Percentiles rank a stretch among this genome's conserved stretches.
Conservation (phyloP, 2,797 vertebrate species). For the Enteromius trimaculatus region DNA sequence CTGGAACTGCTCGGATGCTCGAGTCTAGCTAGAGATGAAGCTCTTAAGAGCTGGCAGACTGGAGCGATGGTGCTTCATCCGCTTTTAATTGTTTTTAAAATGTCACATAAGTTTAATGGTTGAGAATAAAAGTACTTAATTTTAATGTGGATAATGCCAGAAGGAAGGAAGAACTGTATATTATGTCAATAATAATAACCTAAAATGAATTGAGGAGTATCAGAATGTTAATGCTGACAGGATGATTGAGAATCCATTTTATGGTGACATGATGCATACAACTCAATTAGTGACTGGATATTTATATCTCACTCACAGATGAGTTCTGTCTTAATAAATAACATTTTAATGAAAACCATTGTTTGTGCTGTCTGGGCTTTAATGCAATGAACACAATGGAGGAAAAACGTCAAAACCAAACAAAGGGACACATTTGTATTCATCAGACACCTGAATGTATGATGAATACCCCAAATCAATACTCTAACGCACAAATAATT, state of each 20-base stretch:
- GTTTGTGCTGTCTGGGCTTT: not conserved
- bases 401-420: conserved; percentile 10
- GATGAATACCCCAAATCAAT: conserved; percentile 13
- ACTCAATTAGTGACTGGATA: conserved; percentile 16
- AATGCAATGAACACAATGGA: not conserved
- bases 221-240: too few species aligned
- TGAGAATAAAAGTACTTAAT: not conserved
- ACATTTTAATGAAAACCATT: not conserved
- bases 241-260: not conserved
- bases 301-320: not conserved
- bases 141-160: not conserved
- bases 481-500: conserved; percentile 21
- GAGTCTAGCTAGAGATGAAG: not conserved
- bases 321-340: not conserved
- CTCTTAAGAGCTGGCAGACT: not conserved
- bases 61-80: not conserved
- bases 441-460: not conserved
- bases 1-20: not conserved
- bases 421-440: not conserved
- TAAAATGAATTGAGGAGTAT: not conserved
- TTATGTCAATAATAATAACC: not conserved
- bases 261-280: not conserved
- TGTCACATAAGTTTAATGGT: not conserved
- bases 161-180: not conserved
- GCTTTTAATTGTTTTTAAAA: not conserved